Base-by-base conservation (phyloP, 2,113 vertebrate species). In the Cynoglossus semilaevis region DNA sequence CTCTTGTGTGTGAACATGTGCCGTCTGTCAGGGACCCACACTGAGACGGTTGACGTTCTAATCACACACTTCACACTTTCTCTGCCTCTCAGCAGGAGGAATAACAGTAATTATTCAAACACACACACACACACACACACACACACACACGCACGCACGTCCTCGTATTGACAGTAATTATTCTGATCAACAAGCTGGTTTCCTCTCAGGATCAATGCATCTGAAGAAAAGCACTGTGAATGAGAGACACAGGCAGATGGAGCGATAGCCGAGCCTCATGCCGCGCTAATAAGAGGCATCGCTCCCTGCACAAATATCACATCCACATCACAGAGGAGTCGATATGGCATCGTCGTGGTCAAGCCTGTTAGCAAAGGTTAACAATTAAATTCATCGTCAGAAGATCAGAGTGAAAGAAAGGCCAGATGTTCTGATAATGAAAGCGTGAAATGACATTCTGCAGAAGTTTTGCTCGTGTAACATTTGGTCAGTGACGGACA, bases 131-230 rank as follows among this genome's bases (percentile, higher is more conserved):
- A 64, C 69, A 59, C 58, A 69, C 67, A 74, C 58, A 69, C 67
- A 74, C 22, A 29, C 22, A 29, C 22, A 29, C 2, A 29, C 6
- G 22, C 22, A 6, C 6, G 22, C 22, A 29, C 81, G 79, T 76
- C 64, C 53, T 11, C 29, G n/a, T 87, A 88, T 89, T 87, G 89
- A 89, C 87, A 88, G 87, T 91, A 89, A 92, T 92, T 90, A 89
- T 79, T 86, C 86, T 86, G 89, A 92, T 91, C 87, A 91, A 81
- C 87, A 88, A 70, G 83, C 84, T 83, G 79, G 84, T 87, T 90
- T 88, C 89, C 88, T 88, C 87, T 73, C 53, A 41, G 63, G 85
- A 91, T 91, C 91, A 83, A 90, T 90, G 87, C 70, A 65, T 79
- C 62, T 81, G 72, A 83, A 84, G 80, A 85, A 81, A 75, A 77